These are phyloP conservation scores for Ceraclea dissimilis DNA, from an alignment of 2,888 invertebrate species.

Conservation along the genomic window DNA sequence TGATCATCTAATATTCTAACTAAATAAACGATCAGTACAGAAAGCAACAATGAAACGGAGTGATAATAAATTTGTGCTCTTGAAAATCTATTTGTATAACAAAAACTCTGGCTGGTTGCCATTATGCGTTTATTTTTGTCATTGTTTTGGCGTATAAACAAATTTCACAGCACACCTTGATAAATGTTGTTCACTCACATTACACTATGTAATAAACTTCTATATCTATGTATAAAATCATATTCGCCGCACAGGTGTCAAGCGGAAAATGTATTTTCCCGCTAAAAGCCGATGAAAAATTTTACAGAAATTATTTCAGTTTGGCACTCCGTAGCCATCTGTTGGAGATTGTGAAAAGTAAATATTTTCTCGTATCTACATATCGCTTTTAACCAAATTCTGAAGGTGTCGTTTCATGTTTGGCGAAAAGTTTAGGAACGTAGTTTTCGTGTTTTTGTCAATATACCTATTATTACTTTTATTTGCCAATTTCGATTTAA, in stretches of 20 bases:
- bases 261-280: not conserved
- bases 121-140: not conserved
- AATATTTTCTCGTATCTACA: not conserved
- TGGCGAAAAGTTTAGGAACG: too few relatives aligned
- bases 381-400: too few relatives aligned
- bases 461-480: too few relatives aligned
- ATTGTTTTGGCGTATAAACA: not conserved
- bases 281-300: too few relatives aligned
- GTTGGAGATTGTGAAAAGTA: not conserved
- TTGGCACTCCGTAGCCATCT: not conserved
- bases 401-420: too few relatives aligned
- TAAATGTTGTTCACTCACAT: not conserved
- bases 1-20: too few relatives aligned
- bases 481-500: too few relatives aligned
- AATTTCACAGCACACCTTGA: not conserved
- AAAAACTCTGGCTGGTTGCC: not conserved
- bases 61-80: not conserved
- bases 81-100: not conserved
- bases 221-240: not conserved
- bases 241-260: not conserved
- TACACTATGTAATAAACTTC: too few relatives aligned
- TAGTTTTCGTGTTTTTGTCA: too few relatives aligned
- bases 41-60: not conserved
- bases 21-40: too few relatives aligned
- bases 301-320: too few relatives aligned